Base-by-base conservation (phyloP, 2,113 vertebrate species). In the Hippocampus mohnikei region DNA sequence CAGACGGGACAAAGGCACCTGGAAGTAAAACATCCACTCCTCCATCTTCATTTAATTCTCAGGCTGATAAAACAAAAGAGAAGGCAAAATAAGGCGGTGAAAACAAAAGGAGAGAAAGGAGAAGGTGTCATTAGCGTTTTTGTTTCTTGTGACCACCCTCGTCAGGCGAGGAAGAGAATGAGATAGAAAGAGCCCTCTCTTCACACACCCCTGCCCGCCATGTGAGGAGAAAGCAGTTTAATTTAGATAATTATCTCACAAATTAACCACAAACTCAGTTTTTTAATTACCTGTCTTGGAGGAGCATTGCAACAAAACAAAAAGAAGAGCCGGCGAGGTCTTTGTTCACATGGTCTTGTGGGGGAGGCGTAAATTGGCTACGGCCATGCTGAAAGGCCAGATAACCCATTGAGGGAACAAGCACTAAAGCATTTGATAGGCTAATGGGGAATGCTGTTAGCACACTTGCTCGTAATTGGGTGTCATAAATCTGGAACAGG, bases 401-500 rank as follows among this genome's bases (percentile, higher is more conserved):
- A 88, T 92, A 85, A 85, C 91, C 91, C 79, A 84, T 90, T 91
- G 91, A 93, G 89, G 89, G 88, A 87, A 88, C 86, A 83, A 84
- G 91, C 91, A 91, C 90, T 90, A 90, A 90, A 93, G 91, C 89
- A 84, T 86, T 86, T 89, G 90, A 81, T 81, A 91, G 93, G 92
- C 94, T 92, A 95, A 96, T 96, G 94, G 93, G 90, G 94, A 92
- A 84, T 83, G 93, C 84, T 83, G 84, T 80, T 77, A 91, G 91
- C 86, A 88, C 84, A 85, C 87, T 70, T 88, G 89, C 89, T 94
- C 94, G 91, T 94, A 93, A 92, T 87, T 90, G 83, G 89, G 80
- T 88, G 85, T 92, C 92, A 94, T 98, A 95, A 96, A 98, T 98
- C 95, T 95, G 92, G 84, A 88, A 86, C 85, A 87, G 78, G 81